Evolutionary conservation across 2,113 vertebrate species (phyloP), one percentile per base, ranked within the genome.

Genomic region (Emydura subglobosa): DNA sequence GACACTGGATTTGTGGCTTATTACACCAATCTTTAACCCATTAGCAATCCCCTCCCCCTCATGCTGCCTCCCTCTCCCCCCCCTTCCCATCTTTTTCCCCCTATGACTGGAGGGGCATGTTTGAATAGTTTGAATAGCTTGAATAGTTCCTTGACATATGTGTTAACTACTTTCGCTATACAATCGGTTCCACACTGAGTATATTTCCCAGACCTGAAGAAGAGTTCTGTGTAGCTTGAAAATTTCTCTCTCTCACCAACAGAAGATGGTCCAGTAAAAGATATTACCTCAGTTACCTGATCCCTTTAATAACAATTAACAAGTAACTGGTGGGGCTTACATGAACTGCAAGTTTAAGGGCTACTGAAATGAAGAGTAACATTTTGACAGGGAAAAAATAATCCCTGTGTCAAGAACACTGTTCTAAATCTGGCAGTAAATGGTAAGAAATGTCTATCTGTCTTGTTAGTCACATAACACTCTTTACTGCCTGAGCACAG

Each of bases 281-380:
- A n/a, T 68, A 68, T 68, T 68, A 68, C 61, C 6, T 68, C 7
- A n/a, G 31, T 16, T 16, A 68, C 31, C 34, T 68, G 61, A 6
- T 68, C 61, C n/a, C 16, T 59, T 78, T 27, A 76, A 65, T 44
- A 89, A 88, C 14, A 68, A 76, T 90, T 95, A 97, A 89, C 80
- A 59, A 95, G 90, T 92, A 97, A 89, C 87, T 96, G 85, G 85
- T 65, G 74, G 87, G 93, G 84, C 34, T 91, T 89, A 86, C 65
- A 91, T 82, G 11, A 84, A 85, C 55, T 84, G 55, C 78, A 92
- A 89, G 85, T 93, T 1, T 93, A 94, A 94, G 85, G 78, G 57
- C 68, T 51, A 91, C 61, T 80, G 29, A 94, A 91, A 91, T 85
- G n/a, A 93, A 83, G 95, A 61, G 8, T 90, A 82, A 68, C 79